Conservation (phyloP, 1,140 invertebrate genomes). For the Drosophila punjabiensis region DNA sequence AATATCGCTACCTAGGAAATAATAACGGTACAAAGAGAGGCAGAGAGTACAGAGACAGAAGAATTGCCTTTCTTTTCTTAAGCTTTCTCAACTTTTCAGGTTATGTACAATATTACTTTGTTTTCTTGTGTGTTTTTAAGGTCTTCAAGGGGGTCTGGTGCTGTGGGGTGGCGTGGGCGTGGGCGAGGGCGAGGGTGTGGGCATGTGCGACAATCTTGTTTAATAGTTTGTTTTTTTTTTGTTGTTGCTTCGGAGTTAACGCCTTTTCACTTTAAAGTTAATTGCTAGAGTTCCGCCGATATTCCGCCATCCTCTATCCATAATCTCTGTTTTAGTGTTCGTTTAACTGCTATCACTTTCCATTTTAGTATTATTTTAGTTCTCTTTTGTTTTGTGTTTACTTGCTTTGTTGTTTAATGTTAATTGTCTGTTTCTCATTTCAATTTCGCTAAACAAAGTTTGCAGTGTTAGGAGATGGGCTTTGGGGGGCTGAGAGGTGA, state of each 20-base stretch:
- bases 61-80: conserved; percentile 22
- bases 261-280: conserved; percentile 50
- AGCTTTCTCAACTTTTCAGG: conserved; percentile 50
- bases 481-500: neutral
- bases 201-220: conserved; percentile 31
- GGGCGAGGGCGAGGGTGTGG: conserved; percentile 8
- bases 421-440: conserved; percentile 51
- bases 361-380: conserved; percentile 60
- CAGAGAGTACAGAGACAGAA: conserved; percentile 48
- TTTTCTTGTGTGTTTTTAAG: conserved; percentile 21
- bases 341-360: conserved; percentile 81
- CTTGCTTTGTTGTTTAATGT: conserved; percentile 44
- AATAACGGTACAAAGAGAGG: conserved; percentile 38
- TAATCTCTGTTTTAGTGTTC: conserved; percentile 55
- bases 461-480: conserved; percentile 31
- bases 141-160: conserved; percentile 12
- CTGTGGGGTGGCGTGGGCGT: conserved; percentile 9
- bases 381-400: conserved; percentile 27
- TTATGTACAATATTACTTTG: conserved; percentile 75
- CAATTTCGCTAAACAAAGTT: conserved; percentile 75
- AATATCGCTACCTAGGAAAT: conserved; percentile 54
- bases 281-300: conserved; percentile 58
- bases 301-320: conserved; percentile 40
- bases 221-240: conserved; percentile 5
- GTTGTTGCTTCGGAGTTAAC: conserved; percentile 27